phyloP scores from a whole-genome alignment of 2,888 invertebrate genomes.

The Diarsia dahlii region DNA sequence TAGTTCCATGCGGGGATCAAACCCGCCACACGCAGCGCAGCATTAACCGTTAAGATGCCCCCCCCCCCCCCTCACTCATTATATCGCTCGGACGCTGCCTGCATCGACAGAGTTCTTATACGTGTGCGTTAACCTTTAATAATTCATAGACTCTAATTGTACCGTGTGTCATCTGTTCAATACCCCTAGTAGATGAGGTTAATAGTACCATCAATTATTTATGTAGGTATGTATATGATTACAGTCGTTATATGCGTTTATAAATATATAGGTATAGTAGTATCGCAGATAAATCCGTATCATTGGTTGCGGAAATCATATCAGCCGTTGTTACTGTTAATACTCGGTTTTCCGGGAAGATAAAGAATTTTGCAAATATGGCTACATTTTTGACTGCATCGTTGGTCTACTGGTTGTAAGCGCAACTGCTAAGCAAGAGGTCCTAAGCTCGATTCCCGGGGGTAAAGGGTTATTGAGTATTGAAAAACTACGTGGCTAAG shows the following conservation, averaged over 20 bases:
- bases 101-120: neutral
- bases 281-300: slow-evolving; percentile 25
- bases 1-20: neutral
- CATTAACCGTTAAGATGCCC: no score
- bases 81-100: no score
- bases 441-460: no score
- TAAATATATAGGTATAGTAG: neutral
- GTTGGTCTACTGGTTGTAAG: no score
- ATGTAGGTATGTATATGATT: slow-evolving; percentile 6
- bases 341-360: slow-evolving; percentile 33
- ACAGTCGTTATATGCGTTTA: neutral
- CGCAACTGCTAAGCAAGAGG: no score
- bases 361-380: neutral
- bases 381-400: neutral
- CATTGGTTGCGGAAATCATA: slow-evolving; percentile 15
- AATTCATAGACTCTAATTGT: slow-evolving; percentile 4
- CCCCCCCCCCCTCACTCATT: no score
- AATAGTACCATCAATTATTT: slow-evolving; percentile 20
- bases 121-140: slow-evolving; percentile 5
- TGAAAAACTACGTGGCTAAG: no score
- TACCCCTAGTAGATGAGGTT: slow-evolving; percentile 19
- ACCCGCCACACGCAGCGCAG: neutral
- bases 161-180: slow-evolving; percentile 8
- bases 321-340: slow-evolving; percentile 11
- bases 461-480: no score